Percentiles rank a stretch among this genome's conserved stretches.
These are phyloP conservation scores for Coecobrya sp. DNA, from an alignment of 2,888 invertebrate species.

Conservation along the genomic window DNA sequence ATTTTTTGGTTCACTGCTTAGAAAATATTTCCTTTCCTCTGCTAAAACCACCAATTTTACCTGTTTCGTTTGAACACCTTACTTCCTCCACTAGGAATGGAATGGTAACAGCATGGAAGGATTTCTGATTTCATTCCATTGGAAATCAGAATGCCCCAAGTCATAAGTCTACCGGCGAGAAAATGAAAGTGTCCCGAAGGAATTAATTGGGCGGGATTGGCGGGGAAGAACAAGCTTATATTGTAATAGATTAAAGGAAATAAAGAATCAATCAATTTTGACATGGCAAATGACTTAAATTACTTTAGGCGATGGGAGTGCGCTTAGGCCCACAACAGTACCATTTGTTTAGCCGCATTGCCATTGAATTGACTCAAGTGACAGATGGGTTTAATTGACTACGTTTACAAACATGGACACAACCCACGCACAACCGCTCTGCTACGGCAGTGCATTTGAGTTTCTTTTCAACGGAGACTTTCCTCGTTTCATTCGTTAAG, in stretches of 20 bases:
- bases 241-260: slow-evolving; percentile 50
- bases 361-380: slow-evolving; percentile 28
- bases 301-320: slow-evolving; percentile 31
- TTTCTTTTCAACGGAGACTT: background rate
- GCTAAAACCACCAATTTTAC: background rate
- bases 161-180: background rate
- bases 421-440: background rate
- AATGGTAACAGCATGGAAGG: background rate
- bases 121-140: background rate
- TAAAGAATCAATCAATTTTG: slow-evolving; percentile 62
- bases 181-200: slow-evolving; percentile 43
- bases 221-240: background rate
- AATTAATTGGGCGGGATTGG: slow-evolving; percentile 57
- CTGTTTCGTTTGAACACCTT: slow-evolving; percentile 14
- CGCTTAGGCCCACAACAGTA: background rate
- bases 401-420: background rate
- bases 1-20: background rate
- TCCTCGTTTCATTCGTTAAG: background rate
- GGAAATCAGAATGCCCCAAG: background rate
- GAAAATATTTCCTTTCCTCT: background rate
- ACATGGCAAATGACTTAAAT: slow-evolving; percentile 36
- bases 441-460: background rate
- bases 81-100: background rate
- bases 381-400: slow-evolving; percentile 60
- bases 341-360: background rate